Evolutionary conservation across 2,888 invertebrate species (phyloP).

Genomic region (Trachelus iudaicus): DNA sequence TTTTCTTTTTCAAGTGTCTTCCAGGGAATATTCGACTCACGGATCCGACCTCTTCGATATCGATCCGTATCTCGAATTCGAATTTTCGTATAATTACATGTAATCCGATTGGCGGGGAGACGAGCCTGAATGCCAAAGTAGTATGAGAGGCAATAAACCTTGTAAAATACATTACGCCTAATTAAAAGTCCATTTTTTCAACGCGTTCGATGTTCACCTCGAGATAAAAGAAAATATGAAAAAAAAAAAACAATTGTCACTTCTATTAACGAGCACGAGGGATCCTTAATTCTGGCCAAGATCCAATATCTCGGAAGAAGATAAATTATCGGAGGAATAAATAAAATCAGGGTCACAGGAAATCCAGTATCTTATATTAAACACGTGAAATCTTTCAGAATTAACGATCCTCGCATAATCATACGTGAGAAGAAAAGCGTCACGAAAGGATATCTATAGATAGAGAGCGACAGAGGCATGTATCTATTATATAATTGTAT

Average conservation of each 20-base stretch:
- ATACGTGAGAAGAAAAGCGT: not conserved
- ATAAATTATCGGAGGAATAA: not conserved
- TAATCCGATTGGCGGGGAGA: not conserved
- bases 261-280: not conserved
- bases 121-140: constrained; percentile 29
- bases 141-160: constrained; percentile 22
- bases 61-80: not conserved
- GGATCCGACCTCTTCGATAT: not conserved
- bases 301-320: not conserved
- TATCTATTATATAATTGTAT: constrained; percentile 18
- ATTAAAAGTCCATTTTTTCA: constrained; percentile 7
- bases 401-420: not conserved
- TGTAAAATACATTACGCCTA: constrained; percentile 3
- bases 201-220: constrained; percentile 2
- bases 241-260: not conserved
- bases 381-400: not conserved
- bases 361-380: not conserved
- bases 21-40: not conserved
- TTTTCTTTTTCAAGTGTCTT: not conserved
- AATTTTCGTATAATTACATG: not conserved
- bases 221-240: not conserved
- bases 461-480: constrained; percentile 1
- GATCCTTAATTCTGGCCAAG: not conserved
- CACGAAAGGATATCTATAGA: not conserved
- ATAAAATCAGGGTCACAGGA: not conserved